These are phyloP conservation scores for Carassius auratus DNA, from an alignment of 2,113 vertebrate species.

Conservation along the genomic window DNA sequence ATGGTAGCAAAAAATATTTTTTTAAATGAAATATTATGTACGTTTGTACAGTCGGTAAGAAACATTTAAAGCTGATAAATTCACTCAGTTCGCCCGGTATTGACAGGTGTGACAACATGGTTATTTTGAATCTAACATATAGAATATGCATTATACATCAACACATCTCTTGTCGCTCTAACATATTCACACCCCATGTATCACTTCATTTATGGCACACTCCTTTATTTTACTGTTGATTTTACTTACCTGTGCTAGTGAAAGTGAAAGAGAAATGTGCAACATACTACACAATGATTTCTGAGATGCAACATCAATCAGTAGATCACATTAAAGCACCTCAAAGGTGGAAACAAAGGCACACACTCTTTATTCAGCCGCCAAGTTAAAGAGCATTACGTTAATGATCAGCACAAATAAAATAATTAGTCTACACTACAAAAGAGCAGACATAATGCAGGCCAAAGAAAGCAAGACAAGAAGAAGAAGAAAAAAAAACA, in stretches of 20 bases:
- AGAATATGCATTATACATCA: background rate
- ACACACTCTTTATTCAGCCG: background rate
- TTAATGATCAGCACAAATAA: background rate
- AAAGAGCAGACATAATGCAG: slow-evolving; percentile 38
- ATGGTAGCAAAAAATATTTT: background rate
- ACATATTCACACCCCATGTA: background rate
- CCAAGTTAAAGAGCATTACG: background rate
- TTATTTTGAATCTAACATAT: slow-evolving; percentile 1
- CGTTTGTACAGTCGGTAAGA: background rate
- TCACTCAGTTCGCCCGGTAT: background rate
- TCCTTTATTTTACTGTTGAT: slow-evolving; percentile 1
- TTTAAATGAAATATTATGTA: background rate
- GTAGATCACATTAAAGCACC: background rate
- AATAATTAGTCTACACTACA: slow-evolving; percentile 9
- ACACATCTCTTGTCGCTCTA: background rate
- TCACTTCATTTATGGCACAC: background rate
- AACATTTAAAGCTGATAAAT: background rate
- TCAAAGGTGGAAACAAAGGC: slow-evolving; percentile 8
- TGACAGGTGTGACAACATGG: background rate
- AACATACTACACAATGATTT: background rate
- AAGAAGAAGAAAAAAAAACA: slow-evolving; percentile 61
- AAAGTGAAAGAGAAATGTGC: background rate
- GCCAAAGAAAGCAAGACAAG: slow-evolving; percentile 53
- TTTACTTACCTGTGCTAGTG: slow-evolving; percentile 1
- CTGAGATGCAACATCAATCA: background rate